Evolutionary conservation across 2,113 vertebrate genomes (phyloP).

Genomic region (Festucalex cinctus): DNA sequence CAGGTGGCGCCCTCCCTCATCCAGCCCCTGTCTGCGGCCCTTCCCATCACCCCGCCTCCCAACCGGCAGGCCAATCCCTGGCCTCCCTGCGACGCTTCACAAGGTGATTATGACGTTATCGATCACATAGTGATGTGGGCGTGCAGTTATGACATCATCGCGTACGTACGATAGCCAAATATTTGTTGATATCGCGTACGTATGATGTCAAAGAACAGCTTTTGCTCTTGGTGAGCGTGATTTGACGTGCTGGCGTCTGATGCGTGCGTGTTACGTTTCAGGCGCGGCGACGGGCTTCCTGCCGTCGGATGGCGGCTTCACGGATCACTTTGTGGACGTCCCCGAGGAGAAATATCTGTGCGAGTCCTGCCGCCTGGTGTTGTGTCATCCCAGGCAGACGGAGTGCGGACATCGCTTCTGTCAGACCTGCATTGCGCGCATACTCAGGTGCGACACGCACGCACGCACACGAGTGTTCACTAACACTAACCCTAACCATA

Average conservation of each 20-base stretch:
- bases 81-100: slow-evolving; percentile 45
- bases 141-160: neutral
- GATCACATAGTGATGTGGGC: too few species aligned
- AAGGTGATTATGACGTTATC: slow-evolving; percentile 28
- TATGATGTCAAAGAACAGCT: neutral
- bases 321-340: slow-evolving; percentile 83
- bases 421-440: slow-evolving; percentile 83
- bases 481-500: too few species aligned
- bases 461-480: too few species aligned
- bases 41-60: slow-evolving; percentile 34
- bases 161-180: too few species aligned
- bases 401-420: slow-evolving; percentile 97
- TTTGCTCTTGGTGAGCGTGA: neutral
- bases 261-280: slow-evolving; percentile 5
- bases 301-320: slow-evolving; percentile 88
- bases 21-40: slow-evolving; percentile 45
- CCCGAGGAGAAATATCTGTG: slow-evolving; percentile 96
- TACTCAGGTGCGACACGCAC: slow-evolving; percentile 63
- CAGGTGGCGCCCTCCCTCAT: slow-evolving; percentile 64
- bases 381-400: slow-evolving; percentile 91
- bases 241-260: neutral
- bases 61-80: slow-evolving; percentile 58
- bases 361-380: slow-evolving; percentile 86
- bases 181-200: neutral
- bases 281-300: slow-evolving; percentile 56